phyloP scores from a whole-genome alignment of 2,797 vertebrate genomes.

The Botia kubotai region DNA sequence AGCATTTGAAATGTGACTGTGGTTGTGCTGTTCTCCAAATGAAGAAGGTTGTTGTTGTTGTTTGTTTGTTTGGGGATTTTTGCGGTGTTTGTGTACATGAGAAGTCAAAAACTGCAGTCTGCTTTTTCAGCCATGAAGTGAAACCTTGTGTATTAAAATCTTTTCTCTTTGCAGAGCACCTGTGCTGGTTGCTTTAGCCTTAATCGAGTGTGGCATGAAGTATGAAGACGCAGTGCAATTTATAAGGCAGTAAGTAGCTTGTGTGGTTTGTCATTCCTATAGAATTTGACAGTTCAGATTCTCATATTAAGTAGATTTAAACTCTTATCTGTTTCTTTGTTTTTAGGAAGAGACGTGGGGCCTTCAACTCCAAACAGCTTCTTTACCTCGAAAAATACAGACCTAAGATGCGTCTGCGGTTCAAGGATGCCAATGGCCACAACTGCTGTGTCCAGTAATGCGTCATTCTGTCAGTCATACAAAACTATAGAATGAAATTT shows the following conservation, averaged over 20 bases:
- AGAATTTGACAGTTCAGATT: not conserved
- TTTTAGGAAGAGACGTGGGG: conserved; percentile 96
- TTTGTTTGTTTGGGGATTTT: conserved; percentile 2
- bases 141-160: not conserved
- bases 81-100: not conserved
- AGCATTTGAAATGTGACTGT: conserved; percentile 21
- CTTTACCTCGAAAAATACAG: conserved; percentile 99
- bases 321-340: not conserved
- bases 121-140: conserved; percentile 1
- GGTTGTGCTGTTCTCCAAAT: conserved; percentile 18
- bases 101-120: too few relatives aligned
- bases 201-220: conserved; percentile 98
- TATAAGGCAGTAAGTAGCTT: conserved; percentile 94
- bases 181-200: conserved; percentile 95
- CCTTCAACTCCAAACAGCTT: conserved; percentile 99
- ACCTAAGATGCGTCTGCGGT: conserved; percentile 96
- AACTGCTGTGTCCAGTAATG: conserved; percentile 95
- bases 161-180: conserved; percentile 85
- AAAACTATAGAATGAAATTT: conserved; percentile 80
- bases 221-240: conserved; percentile 99
- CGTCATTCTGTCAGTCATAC: conserved; percentile 67
- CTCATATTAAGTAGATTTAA: not conserved
- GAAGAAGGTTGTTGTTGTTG: conserved; percentile 7
- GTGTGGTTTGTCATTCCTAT: not conserved
- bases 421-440: conserved; percentile 94